Evolutionary conservation across 2,113 vertebrate genomes (phyloP).

Genomic region (Oryzias woworae): DNA sequence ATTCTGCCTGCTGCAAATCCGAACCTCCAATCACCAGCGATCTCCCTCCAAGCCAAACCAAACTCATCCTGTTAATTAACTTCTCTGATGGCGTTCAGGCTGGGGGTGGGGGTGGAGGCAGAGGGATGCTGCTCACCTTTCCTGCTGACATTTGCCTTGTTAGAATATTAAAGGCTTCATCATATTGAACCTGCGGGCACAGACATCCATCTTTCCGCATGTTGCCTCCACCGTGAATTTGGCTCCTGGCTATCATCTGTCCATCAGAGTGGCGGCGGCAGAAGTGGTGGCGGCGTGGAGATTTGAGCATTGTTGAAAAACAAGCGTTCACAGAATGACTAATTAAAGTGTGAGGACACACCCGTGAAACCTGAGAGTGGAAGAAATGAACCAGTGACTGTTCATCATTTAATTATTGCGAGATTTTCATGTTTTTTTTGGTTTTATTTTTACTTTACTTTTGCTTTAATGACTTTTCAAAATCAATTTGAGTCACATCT

Average conservation of each 20-base stretch:
- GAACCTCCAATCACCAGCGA: conserved; percentile 13
- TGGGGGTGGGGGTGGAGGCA: conserved; percentile 12
- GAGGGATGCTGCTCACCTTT: conserved; percentile 35
- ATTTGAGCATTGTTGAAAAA: conserved; percentile 46
- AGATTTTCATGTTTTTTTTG: too few relatives aligned
- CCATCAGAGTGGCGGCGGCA: conserved; percentile 11
- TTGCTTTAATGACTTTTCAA: too few relatives aligned
- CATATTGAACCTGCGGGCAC: conserved; percentile 36
- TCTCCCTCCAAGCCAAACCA: conserved; percentile 10
- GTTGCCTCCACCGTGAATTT: conserved; percentile 18
- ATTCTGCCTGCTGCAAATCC: conserved; percentile 2
- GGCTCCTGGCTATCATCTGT: conserved; percentile 34
- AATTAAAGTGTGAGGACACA: conserved; percentile 58
- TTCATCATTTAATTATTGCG: too few relatives aligned
- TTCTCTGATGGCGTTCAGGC: conserved; percentile 45
- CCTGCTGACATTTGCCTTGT: conserved; percentile 27
- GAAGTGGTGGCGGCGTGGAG: not conserved
- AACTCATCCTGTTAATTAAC: conserved; percentile 54
- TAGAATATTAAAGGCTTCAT: conserved; percentile 41
- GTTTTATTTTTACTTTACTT: too few relatives aligned
- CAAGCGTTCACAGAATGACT: conserved; percentile 61
- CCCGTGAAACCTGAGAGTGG: conserved; percentile 18
- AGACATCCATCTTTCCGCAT: conserved; percentile 19
- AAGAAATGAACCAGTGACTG: conserved; percentile 34
- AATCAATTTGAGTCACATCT: too few relatives aligned